phyloP scores from a whole-genome alignment of 2,888 invertebrate species.

The Atethmia centrago region DNA sequence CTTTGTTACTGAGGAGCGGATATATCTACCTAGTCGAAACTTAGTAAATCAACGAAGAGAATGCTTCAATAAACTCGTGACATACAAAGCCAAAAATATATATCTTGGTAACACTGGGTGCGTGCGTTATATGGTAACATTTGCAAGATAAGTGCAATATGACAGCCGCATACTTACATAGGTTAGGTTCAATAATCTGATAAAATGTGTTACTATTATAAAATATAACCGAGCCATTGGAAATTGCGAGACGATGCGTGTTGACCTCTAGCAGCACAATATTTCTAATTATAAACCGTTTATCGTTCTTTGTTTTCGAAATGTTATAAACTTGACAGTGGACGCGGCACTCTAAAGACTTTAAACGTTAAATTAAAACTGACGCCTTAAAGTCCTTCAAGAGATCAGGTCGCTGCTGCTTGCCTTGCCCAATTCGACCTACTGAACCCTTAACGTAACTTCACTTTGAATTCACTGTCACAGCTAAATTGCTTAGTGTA shows the following conservation, averaged over 20 bases:
- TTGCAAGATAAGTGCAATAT: constrained; percentile 7
- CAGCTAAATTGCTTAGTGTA: constrained; percentile 23
- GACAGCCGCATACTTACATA: constrained; percentile 62
- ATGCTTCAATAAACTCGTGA: constrained; percentile 32
- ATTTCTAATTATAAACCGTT: constrained; percentile 83
- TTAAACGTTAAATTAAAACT: constrained; percentile 17
- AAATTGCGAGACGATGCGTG: constrained; percentile 75
- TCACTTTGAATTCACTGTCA: constrained; percentile 16
- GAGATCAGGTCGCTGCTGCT: background rate
- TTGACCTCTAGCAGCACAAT: constrained; percentile 80
- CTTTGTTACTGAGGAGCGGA: constrained; percentile 30
- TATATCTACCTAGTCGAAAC: constrained; percentile 9
- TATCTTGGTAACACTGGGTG: too few relatives aligned
- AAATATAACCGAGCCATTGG: constrained; percentile 78
- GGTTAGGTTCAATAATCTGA: constrained; percentile 81
- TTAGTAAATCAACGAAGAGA: constrained; percentile 24
- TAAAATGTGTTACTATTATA: constrained; percentile 71
- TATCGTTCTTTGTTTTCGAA: constrained; percentile 65
- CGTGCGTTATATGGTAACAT: constrained; percentile 20
- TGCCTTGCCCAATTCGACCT: background rate
- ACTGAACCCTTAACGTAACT: constrained; percentile 17
- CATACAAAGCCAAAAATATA: constrained; percentile 1
- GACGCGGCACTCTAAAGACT: constrained; percentile 26
- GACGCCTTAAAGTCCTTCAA: background rate
- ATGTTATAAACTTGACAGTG: constrained; percentile 69